These are phyloP conservation scores for Mesocricetus auratus DNA, from an alignment of 2,113 vertebrate genomes.

Conservation along the genomic window DNA sequence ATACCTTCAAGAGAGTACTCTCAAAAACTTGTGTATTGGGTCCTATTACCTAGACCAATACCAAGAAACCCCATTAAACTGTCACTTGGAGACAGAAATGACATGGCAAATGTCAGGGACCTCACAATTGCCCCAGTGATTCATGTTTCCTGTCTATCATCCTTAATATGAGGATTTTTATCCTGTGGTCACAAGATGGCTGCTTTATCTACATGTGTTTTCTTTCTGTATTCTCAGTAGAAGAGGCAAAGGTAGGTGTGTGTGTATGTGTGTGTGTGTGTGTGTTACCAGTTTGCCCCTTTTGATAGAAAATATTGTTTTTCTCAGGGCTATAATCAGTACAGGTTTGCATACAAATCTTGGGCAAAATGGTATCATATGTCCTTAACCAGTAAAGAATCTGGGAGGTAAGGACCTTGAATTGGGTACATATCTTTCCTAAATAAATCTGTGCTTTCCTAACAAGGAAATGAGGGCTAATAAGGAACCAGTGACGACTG, in stretches of 20 bases:
- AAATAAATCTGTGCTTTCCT: conserved; percentile 27
- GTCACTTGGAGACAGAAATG: neutral
- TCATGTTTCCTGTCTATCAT: neutral
- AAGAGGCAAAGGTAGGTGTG: neutral
- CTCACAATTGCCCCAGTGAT: neutral
- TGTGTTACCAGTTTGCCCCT: neutral
- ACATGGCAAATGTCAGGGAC: neutral
- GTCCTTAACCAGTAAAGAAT: neutral
- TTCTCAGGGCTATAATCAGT: neutral
- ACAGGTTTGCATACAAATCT: neutral
- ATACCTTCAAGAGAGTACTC: neutral
- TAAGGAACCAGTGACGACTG: neutral
- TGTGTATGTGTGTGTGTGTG: neutral
- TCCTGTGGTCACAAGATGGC: neutral
- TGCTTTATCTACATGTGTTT: neutral
- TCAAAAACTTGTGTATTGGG: neutral
- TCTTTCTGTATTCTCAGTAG: neutral
- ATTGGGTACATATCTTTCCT: neutral
- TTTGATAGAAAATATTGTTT: neutral
- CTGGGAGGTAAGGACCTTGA: neutral
- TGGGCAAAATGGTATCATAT: neutral
- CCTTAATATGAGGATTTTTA: neutral
- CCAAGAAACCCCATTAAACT: neutral
- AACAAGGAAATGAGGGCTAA: neutral
- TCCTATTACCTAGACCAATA: neutral